A percentile compares a stretch with the other conserved stretches of the same genome.
phyloP scores from a whole-genome alignment of 30 jellyfish, hydroid and myxozoan genomes.

The Haliclystus octoradiatus region DNA sequence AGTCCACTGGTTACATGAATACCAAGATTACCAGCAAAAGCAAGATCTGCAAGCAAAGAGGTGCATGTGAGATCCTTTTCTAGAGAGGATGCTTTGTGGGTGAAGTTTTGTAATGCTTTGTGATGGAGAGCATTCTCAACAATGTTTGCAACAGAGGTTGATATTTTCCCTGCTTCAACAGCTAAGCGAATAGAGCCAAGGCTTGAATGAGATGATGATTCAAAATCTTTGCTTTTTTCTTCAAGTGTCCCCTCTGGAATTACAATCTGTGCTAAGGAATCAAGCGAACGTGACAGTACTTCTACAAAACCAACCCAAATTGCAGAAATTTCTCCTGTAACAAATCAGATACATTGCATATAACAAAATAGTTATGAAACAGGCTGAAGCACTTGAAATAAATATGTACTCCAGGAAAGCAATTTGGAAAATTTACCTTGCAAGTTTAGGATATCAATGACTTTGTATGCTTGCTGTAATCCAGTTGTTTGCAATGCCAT shows the following conservation, averaged over 20 bases:
- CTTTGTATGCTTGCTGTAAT: conserved; percentile 77
- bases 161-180: conserved; percentile 86
- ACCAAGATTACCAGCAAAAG: conserved; percentile 31
- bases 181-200: conserved; percentile 65
- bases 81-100: neutral
- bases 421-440: conserved; percentile 28
- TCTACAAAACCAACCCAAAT: neutral
- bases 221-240: too few species aligned
- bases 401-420: neutral
- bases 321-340: neutral
- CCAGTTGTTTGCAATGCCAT: conserved; percentile 56
- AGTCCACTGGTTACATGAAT: conserved; percentile 31
- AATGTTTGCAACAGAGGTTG: conserved; percentile 33
- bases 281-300: neutral
- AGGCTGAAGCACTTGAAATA: neutral
- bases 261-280: too few species aligned
- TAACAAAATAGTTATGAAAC: neutral
- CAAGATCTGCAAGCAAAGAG: conserved; percentile 39
- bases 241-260: too few species aligned
- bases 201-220: too few species aligned
- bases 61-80: too few species aligned
- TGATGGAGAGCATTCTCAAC: conserved; percentile 42
- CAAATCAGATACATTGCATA: neutral
- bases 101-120: conserved; percentile 7
- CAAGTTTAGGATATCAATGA: conserved; percentile 69